Evolutionary conservation across 92 coral and sea anemone genomes (phyloP).

Genomic region (Phenganax stokvisi): DNA sequence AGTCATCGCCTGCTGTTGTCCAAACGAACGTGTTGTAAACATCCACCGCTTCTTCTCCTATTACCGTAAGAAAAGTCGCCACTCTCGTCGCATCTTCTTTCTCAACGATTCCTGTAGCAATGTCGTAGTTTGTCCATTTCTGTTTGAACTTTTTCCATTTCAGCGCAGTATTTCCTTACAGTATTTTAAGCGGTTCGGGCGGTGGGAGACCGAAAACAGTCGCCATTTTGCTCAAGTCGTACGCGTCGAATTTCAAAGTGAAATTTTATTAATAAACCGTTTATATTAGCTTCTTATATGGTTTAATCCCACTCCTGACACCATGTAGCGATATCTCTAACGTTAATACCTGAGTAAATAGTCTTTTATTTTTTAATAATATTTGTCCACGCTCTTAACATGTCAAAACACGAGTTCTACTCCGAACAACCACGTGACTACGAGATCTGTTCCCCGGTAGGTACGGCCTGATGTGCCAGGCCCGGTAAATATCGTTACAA

Average conservation of each 20-base stretch:
- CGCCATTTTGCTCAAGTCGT: conserved; percentile 22
- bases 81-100: conserved; percentile 35
- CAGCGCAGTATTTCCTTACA: conserved; percentile 34
- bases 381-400: no score
- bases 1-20: conserved; percentile 34
- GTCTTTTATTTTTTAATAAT: no score
- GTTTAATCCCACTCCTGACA: neutral
- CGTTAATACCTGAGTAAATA: no score
- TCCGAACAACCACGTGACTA: no score
- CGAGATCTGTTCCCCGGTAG: no score
- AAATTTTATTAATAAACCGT: neutral
- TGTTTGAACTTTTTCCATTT: conserved; percentile 45
- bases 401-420: no score
- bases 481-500: no score
- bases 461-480: no score
- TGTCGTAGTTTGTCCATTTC: conserved; percentile 40
- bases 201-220: conserved; percentile 37
- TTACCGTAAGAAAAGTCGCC: conserved; percentile 42
- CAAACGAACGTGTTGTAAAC: conserved; percentile 48
- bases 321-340: neutral
- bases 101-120: conserved; percentile 45
- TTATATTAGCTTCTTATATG: neutral
- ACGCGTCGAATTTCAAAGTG: neutral
- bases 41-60: conserved; percentile 45
- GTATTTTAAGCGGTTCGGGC: conserved; percentile 23